A percentile compares a stretch with the other conserved stretches of the same genome.
These are phyloP conservation scores for Caprella mutica DNA, from an alignment of 2,888 invertebrate species.

Conservation along the genomic window DNA sequence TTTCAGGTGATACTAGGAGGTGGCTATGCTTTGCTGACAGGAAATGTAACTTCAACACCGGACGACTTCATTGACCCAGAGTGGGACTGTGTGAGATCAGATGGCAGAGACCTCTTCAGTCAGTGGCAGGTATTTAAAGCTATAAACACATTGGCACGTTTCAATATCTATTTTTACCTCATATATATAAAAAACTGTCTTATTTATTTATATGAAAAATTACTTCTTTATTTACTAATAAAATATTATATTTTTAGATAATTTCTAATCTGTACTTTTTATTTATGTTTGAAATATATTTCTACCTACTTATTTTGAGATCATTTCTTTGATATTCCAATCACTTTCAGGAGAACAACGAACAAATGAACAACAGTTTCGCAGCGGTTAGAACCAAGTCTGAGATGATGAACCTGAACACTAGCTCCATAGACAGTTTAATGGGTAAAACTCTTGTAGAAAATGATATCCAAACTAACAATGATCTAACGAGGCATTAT, in stretches of 20 bases:
- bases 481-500: too few relatives aligned
- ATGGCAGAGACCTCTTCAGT: slow-evolving; percentile 12
- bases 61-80: slow-evolving; percentile 15
- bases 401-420: slow-evolving; percentile 10
- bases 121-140: slow-evolving; percentile 12
- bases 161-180: too few relatives aligned
- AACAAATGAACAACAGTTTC: background rate
- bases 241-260: too few relatives aligned
- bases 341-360: background rate
- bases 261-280: too few relatives aligned
- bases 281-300: too few relatives aligned
- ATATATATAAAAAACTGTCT: too few relatives aligned
- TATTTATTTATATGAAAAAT: too few relatives aligned
- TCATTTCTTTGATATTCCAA: too few relatives aligned
- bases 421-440: slow-evolving; percentile 14
- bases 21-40: slow-evolving; percentile 17
- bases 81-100: slow-evolving; percentile 12
- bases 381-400: slow-evolving; percentile 14
- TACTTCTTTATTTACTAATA: too few relatives aligned
- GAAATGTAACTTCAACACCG: slow-evolving; percentile 8
- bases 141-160: too few relatives aligned
- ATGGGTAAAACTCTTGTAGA: slow-evolving; percentile 19
- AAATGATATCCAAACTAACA: too few relatives aligned
- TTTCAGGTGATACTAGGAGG: slow-evolving; percentile 32
- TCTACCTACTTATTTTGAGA: too few relatives aligned